These are phyloP conservation scores for Dunckerocampus dactyliophorus DNA, from an alignment of 2,113 vertebrate genomes.

Conservation along the genomic window DNA sequence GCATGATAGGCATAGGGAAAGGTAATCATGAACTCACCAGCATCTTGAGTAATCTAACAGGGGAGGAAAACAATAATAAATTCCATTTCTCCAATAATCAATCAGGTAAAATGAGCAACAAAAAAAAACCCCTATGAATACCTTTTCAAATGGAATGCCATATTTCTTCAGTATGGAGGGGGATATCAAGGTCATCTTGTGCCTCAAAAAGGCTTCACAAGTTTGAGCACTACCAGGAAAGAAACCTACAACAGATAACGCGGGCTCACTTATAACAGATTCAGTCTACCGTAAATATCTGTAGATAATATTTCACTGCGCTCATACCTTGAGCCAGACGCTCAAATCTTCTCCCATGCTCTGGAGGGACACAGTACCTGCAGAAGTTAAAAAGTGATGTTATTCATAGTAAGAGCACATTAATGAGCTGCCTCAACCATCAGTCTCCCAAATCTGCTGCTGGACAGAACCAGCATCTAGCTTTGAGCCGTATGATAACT, in stretches of 20 bases:
- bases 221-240: slow-evolving; percentile 95
- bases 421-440: too few species aligned
- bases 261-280: neutral
- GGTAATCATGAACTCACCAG: slow-evolving; percentile 95
- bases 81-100: neutral
- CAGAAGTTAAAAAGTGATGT: slow-evolving; percentile 2
- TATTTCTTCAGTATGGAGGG: slow-evolving; percentile 97
- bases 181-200: slow-evolving; percentile 98
- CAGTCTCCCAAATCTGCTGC: too few species aligned
- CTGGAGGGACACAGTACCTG: slow-evolving; percentile 94
- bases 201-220: slow-evolving; percentile 95
- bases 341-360: slow-evolving; percentile 93
- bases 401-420: neutral
- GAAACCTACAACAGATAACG: slow-evolving; percentile 77
- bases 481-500: neutral
- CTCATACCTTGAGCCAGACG: slow-evolving; percentile 90
- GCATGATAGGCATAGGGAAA: slow-evolving; percentile 96
- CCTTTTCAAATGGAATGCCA: slow-evolving; percentile 96
- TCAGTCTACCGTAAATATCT: too few species aligned
- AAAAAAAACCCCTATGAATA: slow-evolving; percentile 32
- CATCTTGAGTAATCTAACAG: slow-evolving; percentile 88
- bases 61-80: neutral
- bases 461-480: neutral
- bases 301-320: neutral
- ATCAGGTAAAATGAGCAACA: neutral